These are phyloP conservation scores for Ellobium chinense DNA, from an alignment of 2,888 invertebrate species.

Conservation along the genomic window DNA sequence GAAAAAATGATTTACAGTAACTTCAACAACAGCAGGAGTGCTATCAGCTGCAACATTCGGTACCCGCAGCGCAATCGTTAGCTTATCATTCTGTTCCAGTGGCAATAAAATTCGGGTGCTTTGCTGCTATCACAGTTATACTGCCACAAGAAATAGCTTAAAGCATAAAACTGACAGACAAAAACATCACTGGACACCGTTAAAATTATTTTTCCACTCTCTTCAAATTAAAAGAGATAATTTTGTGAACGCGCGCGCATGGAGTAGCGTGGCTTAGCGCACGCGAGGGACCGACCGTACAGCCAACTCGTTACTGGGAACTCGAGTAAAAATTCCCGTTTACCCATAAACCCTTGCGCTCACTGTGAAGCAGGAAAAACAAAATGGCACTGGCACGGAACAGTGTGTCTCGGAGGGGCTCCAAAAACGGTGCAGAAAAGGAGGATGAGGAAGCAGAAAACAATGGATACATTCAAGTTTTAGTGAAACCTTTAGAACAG, in stretches of 20 bases:
- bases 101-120: too few relatives aligned
- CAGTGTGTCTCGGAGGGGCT: constrained; percentile 66
- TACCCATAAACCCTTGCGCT: constrained; percentile 50
- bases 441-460: constrained; percentile 82
- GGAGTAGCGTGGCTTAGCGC: neutral
- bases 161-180: too few relatives aligned
- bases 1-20: too few relatives aligned
- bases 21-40: too few relatives aligned
- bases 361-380: constrained; percentile 43
- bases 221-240: neutral
- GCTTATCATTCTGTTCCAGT: too few relatives aligned
- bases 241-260: neutral
- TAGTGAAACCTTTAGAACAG: constrained; percentile 74
- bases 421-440: constrained; percentile 70
- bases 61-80: too few relatives aligned
- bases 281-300: neutral
- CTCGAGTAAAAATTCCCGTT: constrained; percentile 5
- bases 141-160: too few relatives aligned
- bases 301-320: constrained; percentile 17
- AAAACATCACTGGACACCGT: too few relatives aligned
- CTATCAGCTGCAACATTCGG: too few relatives aligned
- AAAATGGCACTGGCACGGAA: constrained; percentile 64
- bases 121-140: too few relatives aligned
- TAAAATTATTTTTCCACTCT: neutral
- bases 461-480: constrained; percentile 86